Percentiles rank a stretch among this genome's conserved stretches.
Conservation (phyloP, 2,113 vertebrate genomes). For the Passer domesticus region DNA sequence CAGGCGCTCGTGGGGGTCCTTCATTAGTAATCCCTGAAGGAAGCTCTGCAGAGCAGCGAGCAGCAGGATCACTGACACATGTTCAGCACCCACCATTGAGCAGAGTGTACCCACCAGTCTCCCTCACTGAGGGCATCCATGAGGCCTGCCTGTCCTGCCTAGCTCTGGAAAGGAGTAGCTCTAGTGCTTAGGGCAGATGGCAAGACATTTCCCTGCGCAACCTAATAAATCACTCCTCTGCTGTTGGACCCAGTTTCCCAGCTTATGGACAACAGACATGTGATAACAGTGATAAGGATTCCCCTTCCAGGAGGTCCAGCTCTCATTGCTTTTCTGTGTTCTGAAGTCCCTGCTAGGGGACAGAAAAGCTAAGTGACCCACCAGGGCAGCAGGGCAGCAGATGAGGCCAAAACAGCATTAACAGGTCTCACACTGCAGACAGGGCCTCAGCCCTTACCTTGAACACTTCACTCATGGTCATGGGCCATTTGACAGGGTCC, state of each 20-base stretch:
- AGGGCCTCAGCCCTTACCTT: constrained; percentile 71
- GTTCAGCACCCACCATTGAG: background rate
- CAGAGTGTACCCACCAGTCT: background rate
- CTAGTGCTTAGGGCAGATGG: background rate
- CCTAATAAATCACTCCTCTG: background rate
- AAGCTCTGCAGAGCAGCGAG: constrained; percentile 80
- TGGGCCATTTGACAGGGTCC: constrained; percentile 88
- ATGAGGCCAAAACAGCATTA: background rate
- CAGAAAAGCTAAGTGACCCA: background rate
- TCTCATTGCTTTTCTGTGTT: background rate
- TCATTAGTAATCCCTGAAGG: constrained; percentile 91
- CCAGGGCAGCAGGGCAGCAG: background rate
- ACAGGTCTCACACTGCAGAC: background rate
- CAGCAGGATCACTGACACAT: background rate
- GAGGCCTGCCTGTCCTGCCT: background rate
- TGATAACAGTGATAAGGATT: background rate
- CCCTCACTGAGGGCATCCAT: background rate
- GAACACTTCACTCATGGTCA: constrained; percentile 82
- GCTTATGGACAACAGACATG: background rate
- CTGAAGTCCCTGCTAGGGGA: background rate
- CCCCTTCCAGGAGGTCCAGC: background rate
- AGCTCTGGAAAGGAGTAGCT: background rate
- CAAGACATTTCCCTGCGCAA: background rate
- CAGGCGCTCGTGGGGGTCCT: constrained; percentile 87
- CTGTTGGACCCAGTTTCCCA: background rate